Percentiles rank a stretch among this genome's conserved stretches.
These are phyloP conservation scores for Rhabdophis nuchalis DNA, from an alignment of 2,797 vertebrate species.

Conservation along the genomic window DNA sequence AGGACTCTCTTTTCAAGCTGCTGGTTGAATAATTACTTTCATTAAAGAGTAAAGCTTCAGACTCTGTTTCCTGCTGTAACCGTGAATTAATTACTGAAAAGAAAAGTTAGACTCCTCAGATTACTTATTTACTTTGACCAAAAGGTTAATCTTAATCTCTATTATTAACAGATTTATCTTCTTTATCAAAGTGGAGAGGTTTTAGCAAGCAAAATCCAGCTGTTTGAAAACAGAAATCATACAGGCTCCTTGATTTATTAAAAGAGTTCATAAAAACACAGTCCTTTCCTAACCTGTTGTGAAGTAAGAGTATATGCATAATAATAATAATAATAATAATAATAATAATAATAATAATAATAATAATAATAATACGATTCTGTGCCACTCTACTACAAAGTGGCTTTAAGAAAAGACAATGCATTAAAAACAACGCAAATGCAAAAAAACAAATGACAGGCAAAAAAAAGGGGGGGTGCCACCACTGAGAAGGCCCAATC, in stretches of 20 bases:
- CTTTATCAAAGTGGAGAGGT: background rate
- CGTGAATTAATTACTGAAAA: background rate
- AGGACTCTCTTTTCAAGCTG: background rate
- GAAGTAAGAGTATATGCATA: background rate
- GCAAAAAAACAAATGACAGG: background rate
- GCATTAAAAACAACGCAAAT: background rate
- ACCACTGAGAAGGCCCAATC: background rate
- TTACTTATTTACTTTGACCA: background rate
- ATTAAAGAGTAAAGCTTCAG: background rate
- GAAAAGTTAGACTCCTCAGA: background rate
- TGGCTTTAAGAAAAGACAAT: background rate
- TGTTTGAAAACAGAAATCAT: background rate
- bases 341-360: background rate
- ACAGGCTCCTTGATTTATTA: background rate
- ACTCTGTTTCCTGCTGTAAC: background rate
- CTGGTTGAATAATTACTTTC: background rate
- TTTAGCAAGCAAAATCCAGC: background rate
- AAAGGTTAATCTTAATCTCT: background rate
- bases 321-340: background rate
- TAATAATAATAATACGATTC: background rate
- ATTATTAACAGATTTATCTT: background rate
- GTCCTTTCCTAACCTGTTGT: background rate
- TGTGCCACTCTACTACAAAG: background rate
- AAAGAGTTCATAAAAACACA: background rate
- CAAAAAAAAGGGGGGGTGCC: background rate